These are phyloP conservation scores for Perizoma affinitatum DNA, from an alignment of 2,888 invertebrate species.

Conservation along the genomic window DNA sequence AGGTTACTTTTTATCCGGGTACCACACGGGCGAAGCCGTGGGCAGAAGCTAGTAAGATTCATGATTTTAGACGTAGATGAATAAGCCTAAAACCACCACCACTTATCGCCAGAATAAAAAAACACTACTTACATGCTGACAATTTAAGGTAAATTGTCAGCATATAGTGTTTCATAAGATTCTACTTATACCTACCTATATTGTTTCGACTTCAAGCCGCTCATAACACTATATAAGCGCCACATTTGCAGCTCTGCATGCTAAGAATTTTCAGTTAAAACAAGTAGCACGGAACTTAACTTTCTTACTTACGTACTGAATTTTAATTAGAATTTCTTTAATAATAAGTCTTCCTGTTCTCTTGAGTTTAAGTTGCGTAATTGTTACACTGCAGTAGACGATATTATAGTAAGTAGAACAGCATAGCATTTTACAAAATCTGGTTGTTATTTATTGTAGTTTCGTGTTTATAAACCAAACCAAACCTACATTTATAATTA, in stretches of 20 bases:
- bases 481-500: too few relatives aligned
- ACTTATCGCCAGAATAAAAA: too few relatives aligned
- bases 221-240: slow-evolving; percentile 51
- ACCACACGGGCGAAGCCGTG: too few relatives aligned
- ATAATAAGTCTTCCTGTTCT: slow-evolving; percentile 36
- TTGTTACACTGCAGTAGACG: slow-evolving; percentile 27
- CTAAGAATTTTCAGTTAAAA: slow-evolving; percentile 64
- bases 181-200: slow-evolving; percentile 11
- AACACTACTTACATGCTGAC: too few relatives aligned
- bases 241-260: slow-evolving; percentile 54
- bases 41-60: too few relatives aligned
- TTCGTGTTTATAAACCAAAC: too few relatives aligned
- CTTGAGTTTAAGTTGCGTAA: slow-evolving; percentile 27
- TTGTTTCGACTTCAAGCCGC: slow-evolving; percentile 47
- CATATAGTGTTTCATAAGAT: slow-evolving; percentile 10
- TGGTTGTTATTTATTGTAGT: too few relatives aligned
- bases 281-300: slow-evolving; percentile 55
- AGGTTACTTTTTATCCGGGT: too few relatives aligned
- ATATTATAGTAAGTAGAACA: slow-evolving; percentile 26
- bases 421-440: slow-evolving; percentile 10
- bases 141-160: slow-evolving; percentile 38
- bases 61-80: too few relatives aligned
- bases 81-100: too few relatives aligned
- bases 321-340: slow-evolving; percentile 58
- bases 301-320: slow-evolving; percentile 55